phyloP scores from a whole-genome alignment of 2,113 vertebrate genomes.

The Myotis davidii region DNA sequence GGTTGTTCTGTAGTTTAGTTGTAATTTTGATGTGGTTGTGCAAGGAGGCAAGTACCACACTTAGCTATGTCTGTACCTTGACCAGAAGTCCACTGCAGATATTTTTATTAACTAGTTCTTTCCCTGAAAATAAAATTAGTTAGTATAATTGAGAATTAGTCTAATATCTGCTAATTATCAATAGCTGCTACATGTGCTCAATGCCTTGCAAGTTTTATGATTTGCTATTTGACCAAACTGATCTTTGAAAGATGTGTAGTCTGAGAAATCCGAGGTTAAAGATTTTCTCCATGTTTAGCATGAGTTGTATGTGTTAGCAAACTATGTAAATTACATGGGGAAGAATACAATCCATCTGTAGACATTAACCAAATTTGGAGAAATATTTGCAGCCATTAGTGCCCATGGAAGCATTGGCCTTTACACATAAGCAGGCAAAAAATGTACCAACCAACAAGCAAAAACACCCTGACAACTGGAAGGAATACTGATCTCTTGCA shows the following conservation, averaged over 20 bases:
- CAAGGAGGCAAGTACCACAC: too few species aligned
- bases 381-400: background rate
- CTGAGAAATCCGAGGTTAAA: background rate
- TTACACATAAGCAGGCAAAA: background rate
- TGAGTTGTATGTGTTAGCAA: background rate
- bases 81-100: too few species aligned
- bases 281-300: background rate
- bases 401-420: background rate
- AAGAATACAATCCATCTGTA: background rate
- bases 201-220: background rate
- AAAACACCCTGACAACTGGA: background rate
- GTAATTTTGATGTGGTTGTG: too few species aligned
- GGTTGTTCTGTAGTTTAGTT: too few species aligned
- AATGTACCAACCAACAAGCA: background rate
- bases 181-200: background rate
- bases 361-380: background rate
- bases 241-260: background rate
- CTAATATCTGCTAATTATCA: background rate
- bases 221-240: background rate
- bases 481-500: background rate
- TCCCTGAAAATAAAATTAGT: conserved; percentile 26
- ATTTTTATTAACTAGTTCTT: background rate
- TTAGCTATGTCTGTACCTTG: too few species aligned
- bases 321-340: background rate
- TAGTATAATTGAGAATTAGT: background rate